phyloP scores from a whole-genome alignment of 1,140 invertebrate species.

The Anadara kagoshimensis region DNA sequence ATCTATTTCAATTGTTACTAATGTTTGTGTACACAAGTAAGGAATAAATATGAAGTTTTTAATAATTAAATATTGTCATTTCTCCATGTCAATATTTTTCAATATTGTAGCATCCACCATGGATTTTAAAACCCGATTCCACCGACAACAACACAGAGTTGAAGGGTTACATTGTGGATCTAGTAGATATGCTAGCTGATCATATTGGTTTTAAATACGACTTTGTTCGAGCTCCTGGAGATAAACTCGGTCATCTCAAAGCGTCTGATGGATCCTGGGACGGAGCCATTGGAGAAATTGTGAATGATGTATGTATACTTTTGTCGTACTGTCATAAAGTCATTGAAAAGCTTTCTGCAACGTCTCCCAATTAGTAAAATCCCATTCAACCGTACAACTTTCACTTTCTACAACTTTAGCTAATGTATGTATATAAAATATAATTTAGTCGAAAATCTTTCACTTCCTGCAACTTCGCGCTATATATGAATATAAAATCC shows the following conservation, averaged over 20 bases:
- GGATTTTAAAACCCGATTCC: too few relatives aligned
- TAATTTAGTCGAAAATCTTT: not conserved
- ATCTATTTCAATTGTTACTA: too few relatives aligned
- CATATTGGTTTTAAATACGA: not conserved
- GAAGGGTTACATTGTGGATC: slow-evolving; percentile 9
- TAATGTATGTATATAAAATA: not conserved
- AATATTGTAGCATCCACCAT: too few relatives aligned
- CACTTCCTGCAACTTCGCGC: too few relatives aligned
- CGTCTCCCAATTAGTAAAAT: not conserved
- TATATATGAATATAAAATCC: too few relatives aligned
- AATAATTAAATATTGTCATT: too few relatives aligned
- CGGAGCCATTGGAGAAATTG: slow-evolving; percentile 13
- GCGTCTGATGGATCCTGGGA: not conserved
- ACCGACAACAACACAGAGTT: too few relatives aligned
- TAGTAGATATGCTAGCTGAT: not conserved
- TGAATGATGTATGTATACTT: slow-evolving; percentile 1
- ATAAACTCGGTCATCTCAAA: not conserved
- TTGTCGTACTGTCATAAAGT: not conserved
- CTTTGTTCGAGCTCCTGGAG: not conserved
- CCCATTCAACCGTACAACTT: not conserved
- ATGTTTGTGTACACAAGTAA: too few relatives aligned
- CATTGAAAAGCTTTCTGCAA: not conserved
- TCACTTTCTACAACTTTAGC: not conserved
- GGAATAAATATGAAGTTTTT: too few relatives aligned
- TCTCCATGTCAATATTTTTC: too few relatives aligned